phyloP scores from a whole-genome alignment of 2,888 invertebrate species.

The Dicyrtoma fusca region DNA sequence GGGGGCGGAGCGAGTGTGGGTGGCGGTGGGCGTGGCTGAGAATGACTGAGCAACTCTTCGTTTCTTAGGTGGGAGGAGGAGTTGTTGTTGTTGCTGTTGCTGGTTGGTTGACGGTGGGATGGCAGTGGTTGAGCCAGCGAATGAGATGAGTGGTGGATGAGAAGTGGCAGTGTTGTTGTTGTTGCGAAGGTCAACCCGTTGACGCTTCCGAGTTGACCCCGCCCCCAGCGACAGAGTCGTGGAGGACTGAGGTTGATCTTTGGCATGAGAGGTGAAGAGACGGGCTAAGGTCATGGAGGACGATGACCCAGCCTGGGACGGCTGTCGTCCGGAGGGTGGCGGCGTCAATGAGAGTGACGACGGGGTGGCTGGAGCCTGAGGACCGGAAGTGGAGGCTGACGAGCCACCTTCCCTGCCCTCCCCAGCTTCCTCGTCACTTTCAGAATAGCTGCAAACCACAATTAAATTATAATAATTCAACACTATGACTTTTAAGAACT shows the following conservation, averaged over 20 bases:
- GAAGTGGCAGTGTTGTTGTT: neutral
- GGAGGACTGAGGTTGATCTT: slow-evolving; percentile 10
- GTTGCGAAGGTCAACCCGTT: neutral
- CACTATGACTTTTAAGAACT: too few relatives aligned
- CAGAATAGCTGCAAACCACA: slow-evolving; percentile 46
- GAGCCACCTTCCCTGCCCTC: too few relatives aligned
- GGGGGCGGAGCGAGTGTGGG: slow-evolving; percentile 40
- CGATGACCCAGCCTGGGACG: neutral
- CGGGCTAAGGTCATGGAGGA: slow-evolving; percentile 5
- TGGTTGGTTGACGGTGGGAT: neutral
- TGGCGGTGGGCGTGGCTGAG: neutral
- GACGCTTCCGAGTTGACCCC: slow-evolving; percentile 6
- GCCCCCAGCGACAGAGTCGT: neutral
- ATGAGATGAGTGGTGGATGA: neutral
- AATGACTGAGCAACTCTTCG: slow-evolving; percentile 42
- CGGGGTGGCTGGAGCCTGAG: neutral
- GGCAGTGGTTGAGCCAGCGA: neutral
- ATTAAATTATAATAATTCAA: too few relatives aligned
- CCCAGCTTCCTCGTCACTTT: slow-evolving; percentile 47
- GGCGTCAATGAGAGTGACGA: slow-evolving; percentile 2
- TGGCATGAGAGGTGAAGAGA: slow-evolving; percentile 19
- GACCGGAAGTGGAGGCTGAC: slow-evolving; percentile 1
- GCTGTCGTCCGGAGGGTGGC: neutral
- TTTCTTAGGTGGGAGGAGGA: slow-evolving; percentile 50
- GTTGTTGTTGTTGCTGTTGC: neutral